Conservation (phyloP, 2,888 invertebrate genomes). For the Allophyes oxyacanthae region DNA sequence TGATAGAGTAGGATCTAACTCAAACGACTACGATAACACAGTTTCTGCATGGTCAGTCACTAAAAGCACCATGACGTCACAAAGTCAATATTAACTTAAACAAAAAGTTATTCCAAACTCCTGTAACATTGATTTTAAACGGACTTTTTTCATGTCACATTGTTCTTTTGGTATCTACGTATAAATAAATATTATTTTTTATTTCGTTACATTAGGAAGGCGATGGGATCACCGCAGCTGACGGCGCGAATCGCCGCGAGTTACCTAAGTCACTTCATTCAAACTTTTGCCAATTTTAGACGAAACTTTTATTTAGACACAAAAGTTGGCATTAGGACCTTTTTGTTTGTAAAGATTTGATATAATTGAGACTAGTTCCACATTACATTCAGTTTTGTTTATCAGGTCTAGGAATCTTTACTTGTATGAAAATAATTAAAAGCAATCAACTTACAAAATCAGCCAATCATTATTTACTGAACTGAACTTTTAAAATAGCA, state of each 20-base stretch:
- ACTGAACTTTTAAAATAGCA: neutral
- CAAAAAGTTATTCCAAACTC: conserved; percentile 53
- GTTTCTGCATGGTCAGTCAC: too few species aligned
- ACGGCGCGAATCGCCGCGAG: conserved; percentile 79
- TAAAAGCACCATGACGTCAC: conserved; percentile 47
- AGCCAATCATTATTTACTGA: neutral
- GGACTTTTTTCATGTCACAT: conserved; percentile 64
- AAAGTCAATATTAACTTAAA: conserved; percentile 54
- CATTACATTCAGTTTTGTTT: conserved; percentile 52
- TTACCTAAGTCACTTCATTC: conserved; percentile 85
- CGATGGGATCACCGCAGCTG: conserved; percentile 86
- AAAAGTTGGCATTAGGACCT: conserved; percentile 77
- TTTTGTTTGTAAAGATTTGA: conserved; percentile 73
- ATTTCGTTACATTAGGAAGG: conserved; percentile 80
- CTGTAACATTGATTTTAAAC: conserved; percentile 60
- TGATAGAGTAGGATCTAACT: too few species aligned
- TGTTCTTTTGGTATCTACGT: conserved; percentile 65
- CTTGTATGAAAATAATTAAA: neutral
- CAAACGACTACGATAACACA: too few species aligned
- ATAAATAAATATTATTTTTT: conserved; percentile 82
- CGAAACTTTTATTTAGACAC: conserved; percentile 79
- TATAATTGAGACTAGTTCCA: conserved; percentile 72
- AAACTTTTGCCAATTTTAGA: conserved; percentile 86
- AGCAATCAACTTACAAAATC: neutral
- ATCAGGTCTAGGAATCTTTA: conserved; percentile 4